Base-by-base conservation (phyloP, 1,140 invertebrate species). In the Liolophura sinensis region DNA sequence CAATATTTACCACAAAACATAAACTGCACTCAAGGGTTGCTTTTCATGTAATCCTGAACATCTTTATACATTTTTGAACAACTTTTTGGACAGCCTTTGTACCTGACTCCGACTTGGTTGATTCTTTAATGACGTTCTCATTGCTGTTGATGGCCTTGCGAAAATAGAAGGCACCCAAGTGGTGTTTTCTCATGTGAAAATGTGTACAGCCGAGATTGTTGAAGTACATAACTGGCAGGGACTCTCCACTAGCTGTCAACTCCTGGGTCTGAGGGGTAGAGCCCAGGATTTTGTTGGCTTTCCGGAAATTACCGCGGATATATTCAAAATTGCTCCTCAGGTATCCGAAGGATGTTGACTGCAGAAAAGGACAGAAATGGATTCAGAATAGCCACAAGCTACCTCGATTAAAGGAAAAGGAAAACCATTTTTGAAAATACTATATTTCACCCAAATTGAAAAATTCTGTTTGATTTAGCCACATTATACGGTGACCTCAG, bases 131-230 rank as follows among this genome's bases (percentile, higher is more conserved):
- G 50, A 87, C 85, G 81, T 81, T 89, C 69, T 91, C 88, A 81
- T 95, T 94, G 82, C 94, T 92, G 69, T 90, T 88, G 11, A 96
- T 80, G 52, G 95, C 93, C 84, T 92, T 90, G 76, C 92, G 90
- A 74, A 96, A 90, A 85, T 95, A 94, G 76, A 92, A 92, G 50
- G 89, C 89, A 0, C 93, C 93, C 48, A 96, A 87, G 79, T 92
- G 91, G 67, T 93, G 92, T 84, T 96, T 95, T 9, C 91, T 90
- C 75, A 95, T 89, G 27, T 92, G 90, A 76, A 94, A 89, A 86
- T 96, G 91, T 67, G 96, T 89, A 67, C 94, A 91, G 48, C 91
- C 95, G 73, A 96, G 88, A 79, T 97, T 96, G 79, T 97, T 97
- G 78, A 93, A 92, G 72, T 92, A 91, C 73, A 93, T 89, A 54